A percentile compares a stretch with the other conserved stretches of the same genome.
These are phyloP conservation scores for Drosophila lacertosa DNA, from an alignment of 1,140 invertebrate species.

Conservation along the genomic window DNA sequence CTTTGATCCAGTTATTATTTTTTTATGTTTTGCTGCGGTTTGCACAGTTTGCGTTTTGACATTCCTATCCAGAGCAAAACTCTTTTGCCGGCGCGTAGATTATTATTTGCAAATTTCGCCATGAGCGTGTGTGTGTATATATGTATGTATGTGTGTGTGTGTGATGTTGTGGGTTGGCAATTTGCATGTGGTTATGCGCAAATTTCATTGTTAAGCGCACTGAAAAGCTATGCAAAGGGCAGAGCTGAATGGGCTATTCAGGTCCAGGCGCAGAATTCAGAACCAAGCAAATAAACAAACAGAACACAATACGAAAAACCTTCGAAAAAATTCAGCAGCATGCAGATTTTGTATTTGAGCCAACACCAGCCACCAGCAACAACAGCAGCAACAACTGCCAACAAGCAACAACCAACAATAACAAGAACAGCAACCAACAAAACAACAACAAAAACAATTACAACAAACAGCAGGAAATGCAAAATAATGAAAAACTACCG, in stretches of 20 bases:
- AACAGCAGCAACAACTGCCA: constrained; percentile 6
- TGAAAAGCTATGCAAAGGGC: constrained; percentile 61
- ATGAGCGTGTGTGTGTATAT: constrained; percentile 36
- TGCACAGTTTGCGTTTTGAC: constrained; percentile 71
- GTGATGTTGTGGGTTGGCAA: constrained; percentile 70
- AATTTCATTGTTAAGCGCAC: constrained; percentile 81
- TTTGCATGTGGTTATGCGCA: constrained; percentile 82
- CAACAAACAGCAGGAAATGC: constrained; percentile 24
- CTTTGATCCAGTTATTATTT: constrained; percentile 6
- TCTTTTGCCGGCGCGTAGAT: constrained; percentile 64
- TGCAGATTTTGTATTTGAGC: constrained; percentile 39
- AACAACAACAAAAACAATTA: constrained; percentile 5
- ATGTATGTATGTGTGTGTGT: constrained; percentile 30
- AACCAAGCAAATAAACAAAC: constrained; percentile 44
- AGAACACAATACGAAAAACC: constrained; percentile 25
- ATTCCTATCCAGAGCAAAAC: constrained; percentile 50
- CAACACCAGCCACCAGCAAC: background rate
- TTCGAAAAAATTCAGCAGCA: constrained; percentile 20
- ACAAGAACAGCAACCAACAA: background rate
- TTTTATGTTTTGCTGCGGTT: constrained; percentile 49
- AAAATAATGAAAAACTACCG: constrained; percentile 70
- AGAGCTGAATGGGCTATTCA: constrained; percentile 33
- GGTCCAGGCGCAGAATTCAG: constrained; percentile 24
- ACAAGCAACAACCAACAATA: no score
- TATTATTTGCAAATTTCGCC: constrained; percentile 76